Evolutionary conservation across 2,888 invertebrate genomes (phyloP).

Genomic region (Tiliacea citrago): DNA sequence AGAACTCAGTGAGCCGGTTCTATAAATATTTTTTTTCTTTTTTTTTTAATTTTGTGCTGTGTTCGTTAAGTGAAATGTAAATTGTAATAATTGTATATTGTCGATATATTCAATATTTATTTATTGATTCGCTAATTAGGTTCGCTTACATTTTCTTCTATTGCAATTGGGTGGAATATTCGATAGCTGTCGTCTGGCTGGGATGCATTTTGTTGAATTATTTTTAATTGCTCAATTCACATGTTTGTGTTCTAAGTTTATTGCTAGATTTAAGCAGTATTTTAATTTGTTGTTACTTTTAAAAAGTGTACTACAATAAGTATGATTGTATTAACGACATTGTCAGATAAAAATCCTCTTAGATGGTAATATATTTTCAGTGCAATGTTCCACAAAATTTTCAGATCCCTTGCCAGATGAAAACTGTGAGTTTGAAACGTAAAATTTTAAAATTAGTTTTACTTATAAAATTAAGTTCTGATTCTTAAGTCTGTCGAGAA

Average conservation of each 20-base stretch:
- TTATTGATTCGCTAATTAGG: conserved; percentile 89
- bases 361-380: conserved; percentile 61
- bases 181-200: conserved; percentile 86
- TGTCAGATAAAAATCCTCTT: conserved; percentile 49
- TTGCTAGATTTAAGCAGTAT: conserved; percentile 79
- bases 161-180: conserved; percentile 80
- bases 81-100: conserved; percentile 90
- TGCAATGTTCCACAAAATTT: conserved; percentile 63
- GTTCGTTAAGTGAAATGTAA: conserved; percentile 89
- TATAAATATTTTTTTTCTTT: conserved; percentile 79
- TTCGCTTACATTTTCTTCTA: conserved; percentile 79
- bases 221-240: conserved; percentile 86
- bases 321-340: conserved; percentile 40
- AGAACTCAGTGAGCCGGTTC: conserved; percentile 86
- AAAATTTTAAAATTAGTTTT: conserved; percentile 82
- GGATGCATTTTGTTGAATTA: conserved; percentile 80
- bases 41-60: conserved; percentile 86
- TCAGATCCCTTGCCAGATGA: conserved; percentile 86
- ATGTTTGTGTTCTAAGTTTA: conserved; percentile 84
- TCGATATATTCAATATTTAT: conserved; percentile 89
- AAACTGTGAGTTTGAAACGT: conserved; percentile 79
- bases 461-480: conserved; percentile 84
- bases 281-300: conserved; percentile 73
- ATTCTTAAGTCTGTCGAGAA: conserved; percentile 80
- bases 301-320: conserved; percentile 58